Evolutionary conservation across 2,888 invertebrate species (phyloP).

Genomic region (Cephus spinipes): DNA sequence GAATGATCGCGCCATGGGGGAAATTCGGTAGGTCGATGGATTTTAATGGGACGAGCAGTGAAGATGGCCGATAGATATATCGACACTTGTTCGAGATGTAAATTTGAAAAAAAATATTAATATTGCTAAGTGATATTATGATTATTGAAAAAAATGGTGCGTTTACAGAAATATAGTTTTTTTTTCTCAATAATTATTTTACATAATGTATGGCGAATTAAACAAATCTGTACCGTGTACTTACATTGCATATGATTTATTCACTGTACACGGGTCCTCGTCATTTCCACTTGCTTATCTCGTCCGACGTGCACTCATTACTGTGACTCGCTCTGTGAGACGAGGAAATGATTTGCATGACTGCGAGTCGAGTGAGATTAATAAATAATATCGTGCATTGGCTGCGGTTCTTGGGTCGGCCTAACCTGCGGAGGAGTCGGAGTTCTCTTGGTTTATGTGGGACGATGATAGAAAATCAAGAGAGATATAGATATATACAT

Average conservation of each 20-base stretch:
- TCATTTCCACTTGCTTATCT: not conserved
- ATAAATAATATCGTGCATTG: not conserved
- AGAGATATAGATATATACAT: not conserved
- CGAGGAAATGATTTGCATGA: not conserved
- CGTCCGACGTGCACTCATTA: not conserved
- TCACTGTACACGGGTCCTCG: not conserved
- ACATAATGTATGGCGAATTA: not conserved
- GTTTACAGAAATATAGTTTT: no score
- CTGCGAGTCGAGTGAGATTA: not conserved
- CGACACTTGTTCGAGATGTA: not conserved
- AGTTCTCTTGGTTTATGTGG: not conserved
- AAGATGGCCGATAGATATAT: not conserved
- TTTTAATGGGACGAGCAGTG: conserved; percentile 32
- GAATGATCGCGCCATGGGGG: conserved; percentile 57
- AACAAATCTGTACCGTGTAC: not conserved
- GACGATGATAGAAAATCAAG: not conserved
- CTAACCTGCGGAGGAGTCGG: not conserved
- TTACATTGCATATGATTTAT: not conserved
- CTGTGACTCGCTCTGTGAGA: not conserved
- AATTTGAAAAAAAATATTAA: not conserved
- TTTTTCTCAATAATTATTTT: not conserved
- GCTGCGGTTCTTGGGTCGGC: not conserved
- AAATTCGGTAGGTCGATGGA: conserved; percentile 51
- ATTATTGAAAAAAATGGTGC: not conserved
- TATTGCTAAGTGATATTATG: not conserved